These are phyloP conservation scores for Pyralis farinalis DNA, from an alignment of 2,888 invertebrate species.

Conservation along the genomic window DNA sequence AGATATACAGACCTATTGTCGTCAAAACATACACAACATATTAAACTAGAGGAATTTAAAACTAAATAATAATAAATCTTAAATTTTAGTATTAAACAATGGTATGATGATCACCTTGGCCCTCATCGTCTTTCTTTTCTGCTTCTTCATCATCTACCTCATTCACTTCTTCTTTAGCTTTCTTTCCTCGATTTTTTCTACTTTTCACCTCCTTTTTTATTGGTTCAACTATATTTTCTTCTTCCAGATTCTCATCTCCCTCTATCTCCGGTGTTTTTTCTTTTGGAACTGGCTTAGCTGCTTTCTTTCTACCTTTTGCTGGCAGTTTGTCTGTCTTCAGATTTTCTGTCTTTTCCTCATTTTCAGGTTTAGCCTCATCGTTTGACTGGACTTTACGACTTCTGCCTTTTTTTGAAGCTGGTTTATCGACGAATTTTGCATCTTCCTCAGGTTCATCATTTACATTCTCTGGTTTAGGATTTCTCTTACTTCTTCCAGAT, in stretches of 20 bases:
- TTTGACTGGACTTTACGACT: slow-evolving; percentile 51
- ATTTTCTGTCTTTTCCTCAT: slow-evolving; percentile 41
- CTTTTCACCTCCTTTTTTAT: slow-evolving; percentile 59
- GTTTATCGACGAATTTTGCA: slow-evolving; percentile 42
- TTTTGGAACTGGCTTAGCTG: slow-evolving; percentile 29
- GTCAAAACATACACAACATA: too few relatives aligned
- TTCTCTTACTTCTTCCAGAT: slow-evolving; percentile 45
- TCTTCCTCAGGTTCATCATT: slow-evolving; percentile 28
- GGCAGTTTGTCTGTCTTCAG: slow-evolving; percentile 36
- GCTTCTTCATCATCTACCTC: slow-evolving; percentile 46
- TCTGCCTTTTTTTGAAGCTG: slow-evolving; percentile 39
- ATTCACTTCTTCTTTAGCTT: slow-evolving; percentile 53
- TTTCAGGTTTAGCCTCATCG: slow-evolving; percentile 35
- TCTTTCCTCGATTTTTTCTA: slow-evolving; percentile 51
- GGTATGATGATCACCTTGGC: slow-evolving; percentile 34
- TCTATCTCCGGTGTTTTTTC: slow-evolving; percentile 41
- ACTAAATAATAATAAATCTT: too few relatives aligned
- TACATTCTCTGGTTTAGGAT: slow-evolving; percentile 37
- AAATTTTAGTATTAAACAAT: too few relatives aligned
- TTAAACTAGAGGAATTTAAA: too few relatives aligned
- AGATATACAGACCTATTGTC: too few relatives aligned
- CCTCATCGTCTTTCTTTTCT: slow-evolving; percentile 51
- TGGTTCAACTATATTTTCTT: slow-evolving; percentile 43
- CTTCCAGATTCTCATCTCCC: slow-evolving; percentile 33
- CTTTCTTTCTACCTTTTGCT: slow-evolving; percentile 34